These are phyloP conservation scores for Paraplagusia blochii DNA, from an alignment of 2,113 vertebrate species.

Conservation along the genomic window DNA sequence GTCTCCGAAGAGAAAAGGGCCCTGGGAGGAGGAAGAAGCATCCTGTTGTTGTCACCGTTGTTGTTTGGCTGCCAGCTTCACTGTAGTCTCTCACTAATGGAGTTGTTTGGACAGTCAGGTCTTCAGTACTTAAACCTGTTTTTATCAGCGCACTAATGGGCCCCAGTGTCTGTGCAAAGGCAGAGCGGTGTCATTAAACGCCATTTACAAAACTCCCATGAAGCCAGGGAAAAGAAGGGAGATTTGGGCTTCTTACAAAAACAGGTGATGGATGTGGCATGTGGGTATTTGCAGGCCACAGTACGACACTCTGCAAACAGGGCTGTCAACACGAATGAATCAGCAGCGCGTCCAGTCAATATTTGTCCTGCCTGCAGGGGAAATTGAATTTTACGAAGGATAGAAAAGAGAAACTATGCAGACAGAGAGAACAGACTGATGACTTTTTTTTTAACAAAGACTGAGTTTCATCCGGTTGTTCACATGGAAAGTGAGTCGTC, in stretches of 20 bases:
- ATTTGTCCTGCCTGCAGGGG: slow-evolving; percentile 26
- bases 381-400: slow-evolving; percentile 24
- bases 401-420: neutral
- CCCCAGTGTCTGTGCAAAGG: slow-evolving; percentile 22
- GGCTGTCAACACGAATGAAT: slow-evolving; percentile 45
- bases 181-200: slow-evolving; percentile 1
- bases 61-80: slow-evolving; percentile 34
- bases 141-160: slow-evolving; percentile 27
- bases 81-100: slow-evolving; percentile 36
- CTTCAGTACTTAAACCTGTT: slow-evolving; percentile 27
- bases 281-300: neutral
- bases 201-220: neutral
- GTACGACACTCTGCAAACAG: slow-evolving; percentile 22
- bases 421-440: neutral
- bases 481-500: slow-evolving; percentile 2
- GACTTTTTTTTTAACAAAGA: neutral
- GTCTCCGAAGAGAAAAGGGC: slow-evolving; percentile 32
- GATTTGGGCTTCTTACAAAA: neutral
- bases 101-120: slow-evolving; percentile 29
- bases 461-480: neutral
- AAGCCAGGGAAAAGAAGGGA: neutral
- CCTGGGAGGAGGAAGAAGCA: slow-evolving; percentile 31
- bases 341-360: slow-evolving; percentile 29
- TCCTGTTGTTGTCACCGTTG: slow-evolving; percentile 30
- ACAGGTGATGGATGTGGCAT: slow-evolving; percentile 4